These are phyloP conservation scores for Discoglossus pictus DNA, from an alignment of 2,797 vertebrate species.

Conservation along the genomic window DNA sequence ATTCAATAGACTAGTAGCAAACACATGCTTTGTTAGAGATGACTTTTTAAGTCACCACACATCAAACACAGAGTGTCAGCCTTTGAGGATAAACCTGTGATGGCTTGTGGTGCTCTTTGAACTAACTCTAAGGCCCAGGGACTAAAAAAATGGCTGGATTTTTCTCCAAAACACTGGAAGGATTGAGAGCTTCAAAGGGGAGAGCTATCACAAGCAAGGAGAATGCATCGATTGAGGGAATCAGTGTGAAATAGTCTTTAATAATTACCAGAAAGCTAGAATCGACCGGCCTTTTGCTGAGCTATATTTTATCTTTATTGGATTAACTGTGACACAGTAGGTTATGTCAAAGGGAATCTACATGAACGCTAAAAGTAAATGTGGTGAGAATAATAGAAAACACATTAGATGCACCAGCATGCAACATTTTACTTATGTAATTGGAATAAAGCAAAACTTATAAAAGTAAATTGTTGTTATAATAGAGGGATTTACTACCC, in stretches of 20 bases:
- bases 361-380: constrained; percentile 82
- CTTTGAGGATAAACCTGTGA: constrained; percentile 77
- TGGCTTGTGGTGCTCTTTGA: constrained; percentile 75
- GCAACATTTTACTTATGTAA: constrained; percentile 74
- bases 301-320: constrained; percentile 81
- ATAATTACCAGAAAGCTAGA: constrained; percentile 78
- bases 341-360: constrained; percentile 81
- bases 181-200: constrained; percentile 73
- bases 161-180: constrained; percentile 69
- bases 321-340: constrained; percentile 80
- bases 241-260: constrained; percentile 76
- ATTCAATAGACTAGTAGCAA: constrained; percentile 70
- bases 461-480: constrained; percentile 69
- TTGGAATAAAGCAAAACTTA: constrained; percentile 75
- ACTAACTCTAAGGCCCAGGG: constrained; percentile 68
- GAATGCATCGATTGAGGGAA: constrained; percentile 73
- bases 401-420: constrained; percentile 75
- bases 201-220: constrained; percentile 63
- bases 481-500: constrained; percentile 51
- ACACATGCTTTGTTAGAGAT: constrained; percentile 69
- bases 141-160: constrained; percentile 61
- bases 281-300: constrained; percentile 74
- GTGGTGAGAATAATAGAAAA: constrained; percentile 82
- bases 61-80: constrained; percentile 76
- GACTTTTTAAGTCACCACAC: constrained; percentile 75